phyloP scores from a whole-genome alignment of 2,113 vertebrate species.

The Indri indri region DNA sequence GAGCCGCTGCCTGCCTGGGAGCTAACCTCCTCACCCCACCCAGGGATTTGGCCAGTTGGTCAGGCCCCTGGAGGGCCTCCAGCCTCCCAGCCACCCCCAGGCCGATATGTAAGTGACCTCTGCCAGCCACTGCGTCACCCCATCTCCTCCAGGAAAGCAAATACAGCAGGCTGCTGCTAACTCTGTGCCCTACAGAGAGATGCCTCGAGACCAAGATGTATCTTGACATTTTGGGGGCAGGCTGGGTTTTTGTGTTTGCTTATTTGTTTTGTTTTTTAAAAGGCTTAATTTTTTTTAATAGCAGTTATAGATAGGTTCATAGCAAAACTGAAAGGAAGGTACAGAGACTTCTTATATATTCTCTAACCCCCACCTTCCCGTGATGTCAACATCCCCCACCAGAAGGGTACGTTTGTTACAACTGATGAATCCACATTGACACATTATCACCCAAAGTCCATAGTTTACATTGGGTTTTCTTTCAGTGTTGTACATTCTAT shows the following conservation, averaged over 20 bases:
- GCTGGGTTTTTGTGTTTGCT: neutral
- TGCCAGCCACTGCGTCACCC: no score
- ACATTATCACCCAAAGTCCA: neutral
- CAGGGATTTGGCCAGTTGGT: neutral
- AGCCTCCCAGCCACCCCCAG: neutral
- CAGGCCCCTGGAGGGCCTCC: neutral
- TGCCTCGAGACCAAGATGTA: neutral
- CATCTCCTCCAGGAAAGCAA: neutral
- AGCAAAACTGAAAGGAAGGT: neutral
- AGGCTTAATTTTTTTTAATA: neutral
- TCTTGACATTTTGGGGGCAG: neutral
- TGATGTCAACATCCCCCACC: neutral
- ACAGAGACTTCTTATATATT: neutral
- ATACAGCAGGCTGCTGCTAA: neutral
- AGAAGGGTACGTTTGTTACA: neutral
- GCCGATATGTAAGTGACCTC: neutral
- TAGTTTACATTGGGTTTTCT: neutral
- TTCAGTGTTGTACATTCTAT: neutral
- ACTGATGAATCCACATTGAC: neutral
- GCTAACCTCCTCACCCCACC: neutral
- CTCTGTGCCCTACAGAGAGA: neutral
- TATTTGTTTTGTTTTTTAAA: neutral
- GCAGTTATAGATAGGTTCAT: neutral
- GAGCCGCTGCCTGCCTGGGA: neutral
- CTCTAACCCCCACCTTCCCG: neutral